Evolutionary conservation across 2,888 invertebrate genomes (phyloP).

Genomic region (Drosophila villosipedis): DNA sequence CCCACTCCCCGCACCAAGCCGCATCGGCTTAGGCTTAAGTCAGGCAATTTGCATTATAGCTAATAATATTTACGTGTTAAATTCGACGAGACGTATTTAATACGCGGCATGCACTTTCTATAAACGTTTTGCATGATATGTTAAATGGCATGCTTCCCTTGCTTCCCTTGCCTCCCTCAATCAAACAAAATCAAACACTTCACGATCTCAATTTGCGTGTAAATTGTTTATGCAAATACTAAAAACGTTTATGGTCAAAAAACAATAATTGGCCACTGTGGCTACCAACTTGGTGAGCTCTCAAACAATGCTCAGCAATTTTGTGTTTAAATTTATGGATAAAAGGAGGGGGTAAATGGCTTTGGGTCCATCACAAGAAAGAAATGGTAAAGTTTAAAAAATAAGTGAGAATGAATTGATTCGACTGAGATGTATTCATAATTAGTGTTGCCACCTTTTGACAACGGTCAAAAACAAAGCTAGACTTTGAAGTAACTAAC

Average conservation of each 20-base stretch:
- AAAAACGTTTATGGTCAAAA: conserved; percentile 26
- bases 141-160: conserved; percentile 9
- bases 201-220: conserved; percentile 50
- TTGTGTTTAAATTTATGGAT: conserved; percentile 23
- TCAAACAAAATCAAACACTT: conserved; percentile 6
- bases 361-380: background rate
- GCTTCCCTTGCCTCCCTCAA: conserved; percentile 4
- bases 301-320: conserved; percentile 37
- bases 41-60: conserved; percentile 54
- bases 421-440: background rate
- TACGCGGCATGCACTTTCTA: conserved; percentile 58
- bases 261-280: conserved; percentile 52
- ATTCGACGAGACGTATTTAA: conserved; percentile 62
- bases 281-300: conserved; percentile 20
- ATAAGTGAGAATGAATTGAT: background rate
- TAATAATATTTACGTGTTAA: conserved; percentile 58
- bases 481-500: background rate
- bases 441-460: background rate
- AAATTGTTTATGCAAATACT: conserved; percentile 69
- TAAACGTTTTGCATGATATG: conserved; percentile 22
- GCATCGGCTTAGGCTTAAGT: conserved; percentile 14
- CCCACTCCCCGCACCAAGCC: conserved; percentile 7
- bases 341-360: conserved; percentile 5
- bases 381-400: background rate
- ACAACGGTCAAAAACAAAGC: background rate